These are phyloP conservation scores for Cacoxenus indagator DNA, from an alignment of 2,888 invertebrate genomes.

Conservation along the genomic window DNA sequence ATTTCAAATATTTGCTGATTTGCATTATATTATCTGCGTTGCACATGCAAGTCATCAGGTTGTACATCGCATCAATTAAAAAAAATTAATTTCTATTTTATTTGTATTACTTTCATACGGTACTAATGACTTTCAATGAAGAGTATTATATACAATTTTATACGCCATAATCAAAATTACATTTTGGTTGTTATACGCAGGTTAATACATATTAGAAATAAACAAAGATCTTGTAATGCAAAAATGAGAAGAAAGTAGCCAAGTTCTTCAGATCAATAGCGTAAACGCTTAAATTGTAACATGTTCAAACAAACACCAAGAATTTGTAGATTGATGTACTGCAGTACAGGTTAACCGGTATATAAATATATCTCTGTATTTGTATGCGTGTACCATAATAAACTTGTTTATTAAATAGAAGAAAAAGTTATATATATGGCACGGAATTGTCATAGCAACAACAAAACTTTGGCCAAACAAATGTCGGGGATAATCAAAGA, in stretches of 20 bases:
- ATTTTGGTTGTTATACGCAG: no score
- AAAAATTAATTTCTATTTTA: not conserved
- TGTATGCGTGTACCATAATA: not conserved
- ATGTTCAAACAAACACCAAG: constrained; percentile 4
- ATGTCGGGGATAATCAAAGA: not conserved
- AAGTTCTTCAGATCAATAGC: constrained; percentile 10
- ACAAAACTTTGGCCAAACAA: not conserved
- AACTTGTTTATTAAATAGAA: not conserved
- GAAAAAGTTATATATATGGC: not conserved
- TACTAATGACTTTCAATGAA: constrained; percentile 2
- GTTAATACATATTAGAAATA: no score
- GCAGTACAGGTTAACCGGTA: constrained; percentile 7
- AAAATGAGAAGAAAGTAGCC: not conserved
- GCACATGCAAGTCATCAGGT: no score
- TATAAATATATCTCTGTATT: no score
- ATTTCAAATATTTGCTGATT: not conserved
- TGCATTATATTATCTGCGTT: not conserved
- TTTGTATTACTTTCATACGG: not conserved
- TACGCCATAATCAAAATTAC: not conserved
- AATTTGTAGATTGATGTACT: constrained; percentile 14
- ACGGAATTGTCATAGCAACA: constrained; percentile 16
- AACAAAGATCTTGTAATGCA: no score
- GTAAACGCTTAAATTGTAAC: not conserved
- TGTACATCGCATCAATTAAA: no score
- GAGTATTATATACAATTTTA: constrained; percentile 11